These are phyloP conservation scores for Macropis europaea DNA, from an alignment of 2,888 invertebrate species.

Conservation along the genomic window DNA sequence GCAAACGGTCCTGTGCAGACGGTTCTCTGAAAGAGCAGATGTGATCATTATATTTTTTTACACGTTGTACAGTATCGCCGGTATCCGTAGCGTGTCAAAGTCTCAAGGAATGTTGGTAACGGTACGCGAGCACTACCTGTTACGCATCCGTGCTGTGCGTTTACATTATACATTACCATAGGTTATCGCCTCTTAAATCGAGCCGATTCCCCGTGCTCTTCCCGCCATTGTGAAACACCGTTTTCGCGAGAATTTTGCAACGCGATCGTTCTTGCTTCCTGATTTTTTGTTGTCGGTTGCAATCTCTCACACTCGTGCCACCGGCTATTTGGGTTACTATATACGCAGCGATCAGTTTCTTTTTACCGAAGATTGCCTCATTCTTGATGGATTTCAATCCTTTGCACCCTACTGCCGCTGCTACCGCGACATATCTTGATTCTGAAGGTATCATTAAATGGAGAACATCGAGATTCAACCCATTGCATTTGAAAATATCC, in stretches of 20 bases:
- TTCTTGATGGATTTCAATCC: too few relatives aligned
- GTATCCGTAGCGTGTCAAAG: slow-evolving; percentile 15
- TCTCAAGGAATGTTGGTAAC: slow-evolving; percentile 53
- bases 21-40: too few relatives aligned
- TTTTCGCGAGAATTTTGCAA: slow-evolving; percentile 2
- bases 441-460: too few relatives aligned
- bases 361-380: too few relatives aligned
- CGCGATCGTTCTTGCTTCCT: not conserved
- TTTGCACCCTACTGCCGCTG: too few relatives aligned
- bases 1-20: too few relatives aligned
- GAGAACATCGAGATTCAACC: too few relatives aligned
- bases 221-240: not conserved
- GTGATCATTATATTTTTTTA: not conserved
- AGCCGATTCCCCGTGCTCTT: slow-evolving; percentile 8
- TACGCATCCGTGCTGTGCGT: slow-evolving; percentile 47
- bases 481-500: too few relatives aligned
- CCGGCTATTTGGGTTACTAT: too few relatives aligned
- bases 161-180: slow-evolving; percentile 45
- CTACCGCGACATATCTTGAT: too few relatives aligned
- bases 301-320: too few relatives aligned
- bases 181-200: slow-evolving; percentile 45
- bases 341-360: too few relatives aligned
- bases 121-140: slow-evolving; percentile 58
- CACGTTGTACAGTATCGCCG: not conserved
- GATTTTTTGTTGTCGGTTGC: not conserved